Evolutionary conservation across 1,140 invertebrate genomes (phyloP), one percentile per base, ranked within the genome.

Genomic region (Drosophila nigromelanica): DNA sequence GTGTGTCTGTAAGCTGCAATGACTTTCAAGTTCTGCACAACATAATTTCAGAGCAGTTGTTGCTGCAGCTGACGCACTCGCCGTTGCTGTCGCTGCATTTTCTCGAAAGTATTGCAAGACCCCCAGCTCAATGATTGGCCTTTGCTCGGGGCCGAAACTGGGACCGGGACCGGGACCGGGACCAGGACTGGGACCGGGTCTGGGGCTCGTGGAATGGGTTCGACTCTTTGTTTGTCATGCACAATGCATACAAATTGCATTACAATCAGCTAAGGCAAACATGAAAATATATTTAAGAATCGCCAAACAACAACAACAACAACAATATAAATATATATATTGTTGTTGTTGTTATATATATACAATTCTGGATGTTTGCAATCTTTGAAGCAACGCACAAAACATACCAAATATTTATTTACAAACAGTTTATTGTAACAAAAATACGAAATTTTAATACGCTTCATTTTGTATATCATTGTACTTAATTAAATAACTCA

Each of bases 211-310:
- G 40, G 27, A 7, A 56, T 55, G 35, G 54, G 52, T 58, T 73
- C 37, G 63, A 40, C 47, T 66, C 66, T 76, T 62, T 67, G 73
- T 70, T 83, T 70, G 50, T 85, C 78, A 86, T 86, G 81, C 82
- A 87, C 81, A 86, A 86, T 86, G 81, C 82, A 86, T 86, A 86
- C 81, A 78, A 86, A 86, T 86, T 86, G 82, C 82, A 86, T 86
- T 86, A 86, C 82, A 86, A 86, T 87, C 82, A 87, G 82, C 78
- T 71, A 72, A 59, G 70, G 66, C 78, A 80, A 86, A 86, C 78
- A 87, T 78, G 78, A 70, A 80, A 71, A 80, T 80, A 81, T 72
- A 74, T 81, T 78, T 60, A 69, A 77, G 69, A 42, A 61, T 62
- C 61, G 15, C 43, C 69, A 60, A 33, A 15, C 52, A 66, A 69